Percentiles rank a stretch among this genome's conserved stretches.
Conservation (phyloP, 2,888 invertebrate genomes). For the Hipparchia sbordonii region DNA sequence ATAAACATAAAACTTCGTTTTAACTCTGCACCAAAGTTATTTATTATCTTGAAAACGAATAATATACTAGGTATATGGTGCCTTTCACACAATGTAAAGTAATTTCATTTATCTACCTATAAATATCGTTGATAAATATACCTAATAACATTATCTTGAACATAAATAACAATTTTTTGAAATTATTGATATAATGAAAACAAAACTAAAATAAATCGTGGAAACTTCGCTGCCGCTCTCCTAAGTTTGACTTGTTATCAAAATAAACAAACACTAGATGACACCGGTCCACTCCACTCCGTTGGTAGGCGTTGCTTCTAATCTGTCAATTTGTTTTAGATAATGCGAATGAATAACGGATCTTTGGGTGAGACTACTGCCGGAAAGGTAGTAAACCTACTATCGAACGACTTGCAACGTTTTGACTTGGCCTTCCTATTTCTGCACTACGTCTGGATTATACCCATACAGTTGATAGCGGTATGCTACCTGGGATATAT, state of each 20-base stretch:
- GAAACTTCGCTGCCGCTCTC: too few species aligned
- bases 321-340: slow-evolving; percentile 47
- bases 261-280: too few species aligned
- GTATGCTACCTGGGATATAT: slow-evolving; percentile 87
- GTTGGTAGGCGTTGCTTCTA: not conserved
- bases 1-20: too few species aligned
- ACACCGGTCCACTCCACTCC: too few species aligned
- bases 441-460: slow-evolving; percentile 92
- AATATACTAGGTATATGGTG: too few species aligned
- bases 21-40: not conserved
- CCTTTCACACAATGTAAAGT: not conserved
- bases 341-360: slow-evolving; percentile 76
- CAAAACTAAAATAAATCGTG: too few species aligned
- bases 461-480: slow-evolving; percentile 85
- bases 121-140: not conserved
- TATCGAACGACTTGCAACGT: slow-evolving; percentile 94
- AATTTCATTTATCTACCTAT: not conserved
- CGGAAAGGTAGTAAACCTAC: slow-evolving; percentile 93
- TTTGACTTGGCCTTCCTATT: slow-evolving; percentile 90
- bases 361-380: slow-evolving; percentile 92
- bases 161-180: not conserved
- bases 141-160: not conserved
- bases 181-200: not conserved
- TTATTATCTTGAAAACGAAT: not conserved
- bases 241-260: too few species aligned